Percentiles rank a stretch among this genome's conserved stretches.
These are phyloP conservation scores for Penaeus japonicus DNA, from an alignment of 1,140 invertebrate species.

Conservation along the genomic window DNA sequence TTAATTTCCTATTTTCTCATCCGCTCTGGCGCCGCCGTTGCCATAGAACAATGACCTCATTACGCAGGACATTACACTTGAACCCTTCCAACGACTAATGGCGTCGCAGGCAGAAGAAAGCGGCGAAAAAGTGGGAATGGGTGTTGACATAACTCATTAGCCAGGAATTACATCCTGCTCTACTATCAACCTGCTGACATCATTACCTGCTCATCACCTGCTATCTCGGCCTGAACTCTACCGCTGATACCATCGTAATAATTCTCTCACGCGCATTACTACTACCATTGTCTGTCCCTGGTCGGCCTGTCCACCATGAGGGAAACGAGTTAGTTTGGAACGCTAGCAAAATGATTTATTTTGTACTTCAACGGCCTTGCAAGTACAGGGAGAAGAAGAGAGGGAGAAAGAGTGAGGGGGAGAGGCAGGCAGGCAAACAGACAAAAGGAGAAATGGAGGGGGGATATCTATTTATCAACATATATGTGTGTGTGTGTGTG, in stretches of 20 bases:
- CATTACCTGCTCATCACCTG: background rate
- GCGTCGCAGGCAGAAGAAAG: background rate
- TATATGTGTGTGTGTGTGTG: background rate
- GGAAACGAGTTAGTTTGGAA: too few species aligned
- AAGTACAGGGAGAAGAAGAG: background rate
- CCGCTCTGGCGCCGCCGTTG: too few species aligned
- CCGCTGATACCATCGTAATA: too few species aligned
- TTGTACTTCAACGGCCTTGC: background rate
- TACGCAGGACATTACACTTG: too few species aligned
- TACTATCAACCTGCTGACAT: background rate
- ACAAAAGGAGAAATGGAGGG: background rate
- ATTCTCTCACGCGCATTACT: too few species aligned
- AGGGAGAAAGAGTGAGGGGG: background rate
- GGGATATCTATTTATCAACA: background rate
- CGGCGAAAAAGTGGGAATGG: background rate
- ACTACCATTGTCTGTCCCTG: too few species aligned
- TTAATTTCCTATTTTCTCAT: too few species aligned
- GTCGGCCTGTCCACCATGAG: too few species aligned
- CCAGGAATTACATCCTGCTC: background rate
- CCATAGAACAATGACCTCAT: too few species aligned
- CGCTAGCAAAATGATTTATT: too few species aligned
- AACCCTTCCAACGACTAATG: background rate
- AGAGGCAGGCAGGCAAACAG: background rate
- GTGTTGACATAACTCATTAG: background rate
- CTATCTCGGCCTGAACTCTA: background rate